Conservation (phyloP, 2,797 vertebrate genomes). For the Picus viridis region DNA sequence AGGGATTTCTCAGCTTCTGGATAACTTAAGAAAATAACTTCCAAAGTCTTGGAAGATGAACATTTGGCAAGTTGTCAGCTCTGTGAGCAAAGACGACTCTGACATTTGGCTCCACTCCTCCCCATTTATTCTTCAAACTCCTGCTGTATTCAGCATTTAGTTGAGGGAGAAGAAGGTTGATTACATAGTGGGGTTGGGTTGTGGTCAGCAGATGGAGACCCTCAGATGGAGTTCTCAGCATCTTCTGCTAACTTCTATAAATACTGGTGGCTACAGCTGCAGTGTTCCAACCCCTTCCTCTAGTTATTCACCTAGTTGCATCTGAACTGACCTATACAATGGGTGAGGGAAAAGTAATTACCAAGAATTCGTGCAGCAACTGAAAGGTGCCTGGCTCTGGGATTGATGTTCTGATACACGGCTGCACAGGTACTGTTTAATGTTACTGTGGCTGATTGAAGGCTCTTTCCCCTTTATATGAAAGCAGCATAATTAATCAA, state of each 20-base stretch:
- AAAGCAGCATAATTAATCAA: conserved; percentile 75
- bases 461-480: conserved; percentile 37
- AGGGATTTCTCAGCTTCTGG: background rate
- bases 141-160: background rate
- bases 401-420: background rate
- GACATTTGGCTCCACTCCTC: background rate
- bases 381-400: background rate
- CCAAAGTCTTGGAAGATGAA: background rate
- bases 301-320: background rate
- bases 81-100: background rate
- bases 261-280: background rate
- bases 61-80: background rate
- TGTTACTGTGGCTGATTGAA: conserved; percentile 52
- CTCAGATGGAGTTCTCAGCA: background rate
- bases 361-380: background rate
- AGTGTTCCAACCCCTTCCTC: background rate
- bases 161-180: background rate
- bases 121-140: background rate
- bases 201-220: background rate
- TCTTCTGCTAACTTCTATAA: background rate
- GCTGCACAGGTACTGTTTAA: conserved; percentile 19
- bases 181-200: background rate
- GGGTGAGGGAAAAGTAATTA: conserved; percentile 25
- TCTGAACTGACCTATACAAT: background rate
- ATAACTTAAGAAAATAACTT: background rate